Evolutionary conservation across 2,113 vertebrate species (phyloP).

Genomic region (Platanista minor): DNA sequence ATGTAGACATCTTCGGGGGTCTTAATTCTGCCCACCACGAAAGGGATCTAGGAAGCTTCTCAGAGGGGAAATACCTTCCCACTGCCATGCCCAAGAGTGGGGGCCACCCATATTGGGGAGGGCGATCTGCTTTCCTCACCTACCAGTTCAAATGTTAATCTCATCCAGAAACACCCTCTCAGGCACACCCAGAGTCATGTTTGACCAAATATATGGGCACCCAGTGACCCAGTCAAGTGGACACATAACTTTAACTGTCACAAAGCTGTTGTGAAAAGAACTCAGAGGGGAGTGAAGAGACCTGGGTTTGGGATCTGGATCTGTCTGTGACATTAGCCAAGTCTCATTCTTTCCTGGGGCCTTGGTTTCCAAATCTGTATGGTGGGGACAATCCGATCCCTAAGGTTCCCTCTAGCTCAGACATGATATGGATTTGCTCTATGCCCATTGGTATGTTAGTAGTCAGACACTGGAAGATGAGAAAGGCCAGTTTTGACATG

Average conservation of each 20-base stretch:
- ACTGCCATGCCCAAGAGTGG: not conserved
- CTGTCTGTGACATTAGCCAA: not conserved
- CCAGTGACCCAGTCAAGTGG: not conserved
- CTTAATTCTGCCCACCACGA: not conserved
- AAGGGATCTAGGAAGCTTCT: not conserved
- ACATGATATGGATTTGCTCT: rapidly evolving
- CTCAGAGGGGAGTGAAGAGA: not conserved
- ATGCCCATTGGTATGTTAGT: not conserved
- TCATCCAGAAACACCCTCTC: not conserved
- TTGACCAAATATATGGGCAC: not conserved
- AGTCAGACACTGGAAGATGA: not conserved
- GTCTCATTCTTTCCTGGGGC: not conserved
- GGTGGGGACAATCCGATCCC: not conserved
- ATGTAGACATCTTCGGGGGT: not conserved
- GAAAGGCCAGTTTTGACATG: not conserved
- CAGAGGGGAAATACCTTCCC: not conserved
- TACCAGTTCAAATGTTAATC: not conserved
- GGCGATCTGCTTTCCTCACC: not conserved
- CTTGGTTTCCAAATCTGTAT: not conserved
- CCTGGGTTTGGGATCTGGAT: not conserved
- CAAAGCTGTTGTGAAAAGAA: not conserved
- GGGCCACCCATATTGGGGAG: not conserved
- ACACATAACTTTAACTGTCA: not conserved
- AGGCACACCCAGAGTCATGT: not conserved
- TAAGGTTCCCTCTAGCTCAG: not conserved